phyloP scores from a whole-genome alignment of 2,113 vertebrate species.

The Octodon degus region DNA sequence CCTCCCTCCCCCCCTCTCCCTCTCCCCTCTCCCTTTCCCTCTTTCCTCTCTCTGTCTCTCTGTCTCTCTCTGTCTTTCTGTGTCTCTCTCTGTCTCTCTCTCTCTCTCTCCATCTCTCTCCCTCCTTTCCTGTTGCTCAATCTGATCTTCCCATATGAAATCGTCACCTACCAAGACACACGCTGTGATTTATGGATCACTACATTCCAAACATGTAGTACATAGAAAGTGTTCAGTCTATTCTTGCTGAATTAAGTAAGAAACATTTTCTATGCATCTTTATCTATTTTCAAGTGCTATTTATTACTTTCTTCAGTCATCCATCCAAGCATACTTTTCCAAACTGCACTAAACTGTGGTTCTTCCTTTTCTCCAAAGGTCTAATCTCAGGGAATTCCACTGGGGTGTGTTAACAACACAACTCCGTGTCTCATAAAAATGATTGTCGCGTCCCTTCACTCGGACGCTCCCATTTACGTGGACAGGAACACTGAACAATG shows the following conservation, averaged over 20 bases:
- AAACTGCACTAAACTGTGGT: not conserved
- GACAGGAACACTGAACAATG: constrained; percentile 37
- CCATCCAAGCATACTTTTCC: not conserved
- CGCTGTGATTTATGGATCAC: not conserved
- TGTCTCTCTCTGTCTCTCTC: not conserved
- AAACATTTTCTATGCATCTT: not conserved
- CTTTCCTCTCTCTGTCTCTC: not conserved
- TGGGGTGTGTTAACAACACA: constrained; percentile 9
- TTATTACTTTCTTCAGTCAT: constrained; percentile 11
- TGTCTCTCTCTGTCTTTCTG: not conserved
- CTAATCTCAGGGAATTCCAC: constrained; percentile 8
- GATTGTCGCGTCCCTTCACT: constrained; percentile 49
- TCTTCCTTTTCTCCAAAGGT: constrained; percentile 44
- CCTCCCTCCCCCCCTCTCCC: too few species aligned
- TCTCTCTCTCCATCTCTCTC: too few species aligned
- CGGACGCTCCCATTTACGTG: constrained; percentile 45
- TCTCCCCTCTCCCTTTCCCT: too few species aligned
- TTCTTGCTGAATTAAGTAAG: constrained; percentile 31
- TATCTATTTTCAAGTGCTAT: not conserved
- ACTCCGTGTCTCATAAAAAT: constrained; percentile 30
- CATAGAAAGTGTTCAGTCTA: not conserved
- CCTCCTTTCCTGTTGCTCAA: not conserved
- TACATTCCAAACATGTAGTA: not conserved
- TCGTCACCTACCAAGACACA: not conserved
- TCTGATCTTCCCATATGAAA: not conserved